A percentile compares a stretch with the other conserved stretches of the same genome.
Conservation (phyloP, 1,140 invertebrate genomes). For the Chrysopa pallens region DNA sequence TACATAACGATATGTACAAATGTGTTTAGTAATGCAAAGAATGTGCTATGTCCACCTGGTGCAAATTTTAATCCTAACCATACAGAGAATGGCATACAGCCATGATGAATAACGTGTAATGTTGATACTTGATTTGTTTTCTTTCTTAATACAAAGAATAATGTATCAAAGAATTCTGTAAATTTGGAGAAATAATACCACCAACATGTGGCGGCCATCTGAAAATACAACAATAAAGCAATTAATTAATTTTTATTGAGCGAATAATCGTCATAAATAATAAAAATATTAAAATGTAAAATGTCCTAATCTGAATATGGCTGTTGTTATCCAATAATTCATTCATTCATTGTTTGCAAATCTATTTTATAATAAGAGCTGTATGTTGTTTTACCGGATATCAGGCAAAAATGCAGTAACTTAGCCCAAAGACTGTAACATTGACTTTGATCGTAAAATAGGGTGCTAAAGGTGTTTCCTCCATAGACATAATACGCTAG, state of each 20-base stretch:
- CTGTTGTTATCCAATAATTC: too few relatives aligned
- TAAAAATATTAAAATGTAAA: background rate
- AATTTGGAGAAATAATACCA: conserved; percentile 98
- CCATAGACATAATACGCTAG: too few relatives aligned
- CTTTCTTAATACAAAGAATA: conserved; percentile 81
- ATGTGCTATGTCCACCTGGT: conserved; percentile 84
- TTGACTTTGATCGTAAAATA: too few relatives aligned
- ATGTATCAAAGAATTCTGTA: conserved; percentile 90
- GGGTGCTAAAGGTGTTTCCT: too few relatives aligned
- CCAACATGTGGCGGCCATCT: conserved; percentile 89
- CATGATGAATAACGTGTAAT: conserved; percentile 89
- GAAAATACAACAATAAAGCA: conserved; percentile 13
- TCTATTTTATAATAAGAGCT: too few relatives aligned
- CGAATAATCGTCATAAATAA: background rate
- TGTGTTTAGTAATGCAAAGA: conserved; percentile 78
- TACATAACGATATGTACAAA: conserved; percentile 93
- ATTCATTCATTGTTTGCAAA: too few relatives aligned
- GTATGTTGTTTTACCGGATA: too few relatives aligned
- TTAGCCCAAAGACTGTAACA: too few relatives aligned
- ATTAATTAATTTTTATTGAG: background rate
- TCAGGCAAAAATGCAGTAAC: too few relatives aligned
- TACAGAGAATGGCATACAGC: conserved; percentile 85
- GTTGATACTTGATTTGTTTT: conserved; percentile 86
- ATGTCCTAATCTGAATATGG: too few relatives aligned
- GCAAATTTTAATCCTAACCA: conserved; percentile 96